These are phyloP conservation scores for Protaetia brevitarsis DNA, from an alignment of 1,140 invertebrate genomes.

Conservation along the genomic window DNA sequence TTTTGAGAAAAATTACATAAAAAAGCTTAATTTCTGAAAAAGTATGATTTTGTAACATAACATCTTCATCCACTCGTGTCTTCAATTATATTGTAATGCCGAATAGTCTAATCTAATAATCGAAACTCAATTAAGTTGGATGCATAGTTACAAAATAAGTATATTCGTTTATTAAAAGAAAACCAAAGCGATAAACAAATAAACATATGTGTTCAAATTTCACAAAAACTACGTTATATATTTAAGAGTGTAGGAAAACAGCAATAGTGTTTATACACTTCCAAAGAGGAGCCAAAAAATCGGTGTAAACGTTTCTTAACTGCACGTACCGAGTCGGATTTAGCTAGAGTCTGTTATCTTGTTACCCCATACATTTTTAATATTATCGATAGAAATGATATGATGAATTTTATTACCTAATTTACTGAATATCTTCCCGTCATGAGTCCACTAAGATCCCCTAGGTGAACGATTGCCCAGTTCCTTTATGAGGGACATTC, in stretches of 20 bases:
- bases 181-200: not conserved
- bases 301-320: not conserved
- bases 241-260: not conserved
- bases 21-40: no score
- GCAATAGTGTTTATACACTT: not conserved
- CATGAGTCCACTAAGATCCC: not conserved
- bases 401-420: slow-evolving; percentile 3
- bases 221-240: not conserved
- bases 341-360: not conserved
- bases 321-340: not conserved
- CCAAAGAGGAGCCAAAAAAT: not conserved
- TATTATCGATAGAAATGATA: not conserved
- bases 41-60: no score
- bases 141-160: not conserved
- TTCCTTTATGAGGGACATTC: not conserved
- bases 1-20: no score
- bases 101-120: not conserved
- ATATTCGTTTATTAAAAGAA: no score
- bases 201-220: no score
- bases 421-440: not conserved
- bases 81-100: not conserved
- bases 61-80: no score
- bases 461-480: not conserved
- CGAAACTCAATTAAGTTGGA: not conserved
- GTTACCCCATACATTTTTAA: not conserved